A percentile compares a stretch with the other conserved stretches of the same genome.
phyloP scores from a whole-genome alignment of 2,797 vertebrate species.

The Phylloscopus collybita region DNA sequence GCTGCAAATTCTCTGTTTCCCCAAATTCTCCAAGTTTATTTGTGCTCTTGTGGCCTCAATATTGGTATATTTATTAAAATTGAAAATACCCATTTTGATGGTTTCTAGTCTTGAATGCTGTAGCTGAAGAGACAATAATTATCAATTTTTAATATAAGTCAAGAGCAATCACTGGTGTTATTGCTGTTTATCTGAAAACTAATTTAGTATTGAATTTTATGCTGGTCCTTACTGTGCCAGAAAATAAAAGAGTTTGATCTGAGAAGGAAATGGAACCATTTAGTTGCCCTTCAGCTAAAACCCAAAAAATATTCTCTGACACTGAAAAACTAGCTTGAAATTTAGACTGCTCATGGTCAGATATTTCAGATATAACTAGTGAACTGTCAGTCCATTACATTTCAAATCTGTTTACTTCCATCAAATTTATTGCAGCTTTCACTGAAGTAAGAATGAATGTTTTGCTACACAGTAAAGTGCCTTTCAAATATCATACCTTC shows the following conservation, averaged over 20 bases:
- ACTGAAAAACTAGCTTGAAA: background rate
- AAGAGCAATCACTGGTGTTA: background rate
- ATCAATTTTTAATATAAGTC: background rate
- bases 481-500: slow-evolving; percentile 36
- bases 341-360: slow-evolving; percentile 13
- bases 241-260: background rate
- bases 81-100: background rate
- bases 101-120: background rate
- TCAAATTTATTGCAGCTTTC: slow-evolving; percentile 25
- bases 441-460: slow-evolving; percentile 21
- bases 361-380: slow-evolving; percentile 11
- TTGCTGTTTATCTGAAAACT: background rate
- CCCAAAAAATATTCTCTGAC: background rate
- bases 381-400: slow-evolving; percentile 23
- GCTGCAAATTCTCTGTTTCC: background rate
- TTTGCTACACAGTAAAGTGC: background rate
- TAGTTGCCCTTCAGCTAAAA: slow-evolving; percentile 12
- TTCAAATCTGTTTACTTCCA: slow-evolving; percentile 39
- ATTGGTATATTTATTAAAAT: background rate
- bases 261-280: background rate
- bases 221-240: background rate
- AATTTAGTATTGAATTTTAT: background rate
- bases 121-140: background rate
- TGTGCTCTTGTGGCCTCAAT: background rate
- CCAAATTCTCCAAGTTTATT: background rate